Base-by-base conservation (phyloP, 2,113 vertebrate species). In the Neolamprologus variostigma region DNA sequence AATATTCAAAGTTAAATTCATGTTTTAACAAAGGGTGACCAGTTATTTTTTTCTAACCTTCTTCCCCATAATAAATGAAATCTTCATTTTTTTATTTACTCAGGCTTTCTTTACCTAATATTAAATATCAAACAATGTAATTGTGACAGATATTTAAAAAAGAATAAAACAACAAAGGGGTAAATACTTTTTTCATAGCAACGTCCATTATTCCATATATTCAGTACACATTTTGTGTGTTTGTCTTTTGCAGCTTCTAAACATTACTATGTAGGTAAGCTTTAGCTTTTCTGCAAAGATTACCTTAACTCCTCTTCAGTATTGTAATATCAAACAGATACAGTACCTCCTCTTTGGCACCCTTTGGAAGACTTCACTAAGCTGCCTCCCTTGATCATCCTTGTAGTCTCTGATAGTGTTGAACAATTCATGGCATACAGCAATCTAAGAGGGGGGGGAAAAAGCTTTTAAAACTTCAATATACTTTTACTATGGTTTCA, bases 351-450 rank as follows among this genome's bases (percentile, higher is more conserved):
- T 97, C 91, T 99, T 99, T 4, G 99, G 98, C 87, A 97, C 98
- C 89, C 98, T 96, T 82, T 98, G 97, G 93, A 99, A 99, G 80
- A 98, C 95, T 79, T 99, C 98, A 95, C 98, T 97, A 7, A 99
- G 97, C 76, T 98, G 98, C 90, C 98, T 97, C 78, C 98, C 98
- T 53, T 98, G 98, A 47, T 97, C 97, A 95, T 99, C 98, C 93
- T 99, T 99, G 95, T 98, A 97, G 94, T 99, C 98, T 93, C 98
- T 96, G 91, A 99, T 96, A 87, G 98, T 97, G 85, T 99, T 99
- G 91, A 98, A 99, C 86, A 99, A 95, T 85, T 99, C 99, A 94
- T 99, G 98, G 92, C 99, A 99, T 31, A 99, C 97, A 86, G 98
- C 98, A 94, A 99, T 98, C 99, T 99, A 94, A 6, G 54, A 33